phyloP scores from a whole-genome alignment of 2,888 invertebrate genomes.

The Germaria angustata region DNA sequence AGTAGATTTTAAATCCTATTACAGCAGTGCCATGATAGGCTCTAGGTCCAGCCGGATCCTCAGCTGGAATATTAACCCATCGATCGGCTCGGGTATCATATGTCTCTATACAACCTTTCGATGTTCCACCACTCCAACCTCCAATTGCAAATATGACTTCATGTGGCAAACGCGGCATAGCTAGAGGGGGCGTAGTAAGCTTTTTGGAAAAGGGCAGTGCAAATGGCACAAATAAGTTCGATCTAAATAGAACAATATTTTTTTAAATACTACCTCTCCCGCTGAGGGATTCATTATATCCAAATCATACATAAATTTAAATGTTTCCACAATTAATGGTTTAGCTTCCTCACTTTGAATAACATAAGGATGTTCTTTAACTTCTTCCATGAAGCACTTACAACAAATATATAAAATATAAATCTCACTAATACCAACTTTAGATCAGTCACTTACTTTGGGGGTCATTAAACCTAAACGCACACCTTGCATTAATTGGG shows the following conservation, averaged over 20 bases:
- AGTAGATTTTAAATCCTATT: slow-evolving; percentile 90
- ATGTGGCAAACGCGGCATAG: slow-evolving; percentile 91
- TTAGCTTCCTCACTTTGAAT: slow-evolving; percentile 90
- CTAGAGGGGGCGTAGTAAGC: slow-evolving; percentile 89
- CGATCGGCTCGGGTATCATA: slow-evolving; percentile 94
- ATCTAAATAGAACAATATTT: slow-evolving; percentile 50
- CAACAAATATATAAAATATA: background rate
- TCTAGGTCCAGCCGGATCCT: slow-evolving; percentile 90
- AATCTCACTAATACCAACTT: background rate
- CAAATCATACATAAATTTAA: slow-evolving; percentile 94
- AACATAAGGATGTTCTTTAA: slow-evolving; percentile 93
- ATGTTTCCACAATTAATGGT: slow-evolving; percentile 93
- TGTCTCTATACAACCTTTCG: slow-evolving; percentile 87
- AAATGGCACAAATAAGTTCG: slow-evolving; percentile 69
- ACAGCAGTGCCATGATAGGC: slow-evolving; percentile 97
- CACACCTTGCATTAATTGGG: slow-evolving; percentile 89
- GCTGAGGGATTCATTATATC: slow-evolving; percentile 91
- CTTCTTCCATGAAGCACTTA: slow-evolving; percentile 93
- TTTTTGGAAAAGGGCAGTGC: slow-evolving; percentile 68
- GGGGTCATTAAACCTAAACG: slow-evolving; percentile 91
- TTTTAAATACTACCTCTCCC: slow-evolving; percentile 83
- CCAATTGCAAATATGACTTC: slow-evolving; percentile 93
- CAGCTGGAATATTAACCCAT: slow-evolving; percentile 86
- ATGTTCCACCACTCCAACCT: slow-evolving; percentile 85
- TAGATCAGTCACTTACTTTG: slow-evolving; percentile 79